Evolutionary conservation across 2,888 invertebrate genomes (phyloP).

Genomic region (Orgyia antiqua): DNA sequence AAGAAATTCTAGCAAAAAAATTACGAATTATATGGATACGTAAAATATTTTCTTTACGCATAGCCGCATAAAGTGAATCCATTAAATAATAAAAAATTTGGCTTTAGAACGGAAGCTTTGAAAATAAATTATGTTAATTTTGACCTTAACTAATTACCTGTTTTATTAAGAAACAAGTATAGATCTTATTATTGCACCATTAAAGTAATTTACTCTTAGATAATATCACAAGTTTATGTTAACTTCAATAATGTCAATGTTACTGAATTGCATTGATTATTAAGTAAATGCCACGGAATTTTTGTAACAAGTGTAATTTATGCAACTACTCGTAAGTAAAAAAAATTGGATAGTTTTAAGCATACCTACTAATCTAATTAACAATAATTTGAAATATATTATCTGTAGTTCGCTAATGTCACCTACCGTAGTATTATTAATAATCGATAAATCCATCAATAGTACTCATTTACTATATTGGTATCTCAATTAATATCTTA

Average conservation of each 20-base stretch:
- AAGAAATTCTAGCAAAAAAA: neutral
- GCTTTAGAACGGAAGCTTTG: neutral
- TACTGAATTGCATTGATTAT: slow-evolving; percentile 2
- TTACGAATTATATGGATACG: neutral
- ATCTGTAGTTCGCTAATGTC: too few relatives aligned
- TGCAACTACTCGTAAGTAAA: too few relatives aligned
- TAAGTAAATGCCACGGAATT: too few relatives aligned
- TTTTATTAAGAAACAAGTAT: slow-evolving; percentile 3
- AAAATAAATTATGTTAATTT: slow-evolving; percentile 3
- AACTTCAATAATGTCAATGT: slow-evolving; percentile 6
- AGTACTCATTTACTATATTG: too few relatives aligned
- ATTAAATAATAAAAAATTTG: neutral
- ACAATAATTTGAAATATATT: too few relatives aligned
- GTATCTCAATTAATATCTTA: too few relatives aligned
- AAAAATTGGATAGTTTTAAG: too few relatives aligned
- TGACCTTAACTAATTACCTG: slow-evolving; percentile 3
- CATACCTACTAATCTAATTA: too few relatives aligned
- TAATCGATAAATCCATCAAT: too few relatives aligned
- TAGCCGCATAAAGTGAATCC: neutral
- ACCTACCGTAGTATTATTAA: too few relatives aligned
- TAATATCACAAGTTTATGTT: slow-evolving; percentile 4
- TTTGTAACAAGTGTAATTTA: too few relatives aligned
- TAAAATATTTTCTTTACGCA: neutral
- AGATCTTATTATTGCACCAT: slow-evolving; percentile 2
- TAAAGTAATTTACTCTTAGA: neutral